phyloP scores from a whole-genome alignment of 2,888 invertebrate species.

The Thecophora atra region DNA sequence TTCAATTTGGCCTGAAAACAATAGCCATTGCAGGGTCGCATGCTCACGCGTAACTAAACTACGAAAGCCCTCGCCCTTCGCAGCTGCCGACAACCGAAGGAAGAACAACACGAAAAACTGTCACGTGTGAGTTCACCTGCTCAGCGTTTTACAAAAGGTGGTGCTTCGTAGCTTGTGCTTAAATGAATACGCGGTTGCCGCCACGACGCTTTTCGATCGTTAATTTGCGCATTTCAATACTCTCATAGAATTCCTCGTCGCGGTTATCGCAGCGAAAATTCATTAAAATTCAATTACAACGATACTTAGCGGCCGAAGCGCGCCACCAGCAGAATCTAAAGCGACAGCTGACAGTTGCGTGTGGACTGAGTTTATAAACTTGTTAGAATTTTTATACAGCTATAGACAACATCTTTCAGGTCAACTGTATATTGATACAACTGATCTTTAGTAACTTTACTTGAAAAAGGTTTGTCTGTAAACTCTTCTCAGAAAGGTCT shows the following conservation, averaged over 20 bases:
- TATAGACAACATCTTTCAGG: neutral
- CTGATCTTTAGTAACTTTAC: too few relatives aligned
- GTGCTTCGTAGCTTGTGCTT: slow-evolving; percentile 2
- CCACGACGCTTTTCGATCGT: slow-evolving; percentile 31
- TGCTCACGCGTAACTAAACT: slow-evolving; percentile 17
- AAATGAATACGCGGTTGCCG: slow-evolving; percentile 13
- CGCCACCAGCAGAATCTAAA: neutral
- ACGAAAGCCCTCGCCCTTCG: neutral
- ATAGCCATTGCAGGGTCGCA: slow-evolving; percentile 11
- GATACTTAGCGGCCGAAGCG: slow-evolving; percentile 4
- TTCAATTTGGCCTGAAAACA: slow-evolving; percentile 56
- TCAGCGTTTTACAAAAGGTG: neutral
- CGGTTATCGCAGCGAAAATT: slow-evolving; percentile 11
- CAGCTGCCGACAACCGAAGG: neutral
- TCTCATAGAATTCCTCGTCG: neutral
- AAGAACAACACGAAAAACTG: neutral
- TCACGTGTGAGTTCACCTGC: slow-evolving; percentile 36
- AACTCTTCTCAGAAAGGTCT: too few relatives aligned
- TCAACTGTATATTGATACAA: neutral
- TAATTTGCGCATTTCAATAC: slow-evolving; percentile 32
- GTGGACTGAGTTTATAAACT: slow-evolving; percentile 7
- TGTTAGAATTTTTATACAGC: slow-evolving; percentile 11
- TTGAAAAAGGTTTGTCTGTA: too few relatives aligned
- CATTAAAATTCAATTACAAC: slow-evolving; percentile 27
- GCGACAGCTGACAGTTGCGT: slow-evolving; percentile 22